These are phyloP conservation scores for Eulemur mongoz DNA, from an alignment of 2,797 vertebrate genomes.

Conservation along the genomic window DNA sequence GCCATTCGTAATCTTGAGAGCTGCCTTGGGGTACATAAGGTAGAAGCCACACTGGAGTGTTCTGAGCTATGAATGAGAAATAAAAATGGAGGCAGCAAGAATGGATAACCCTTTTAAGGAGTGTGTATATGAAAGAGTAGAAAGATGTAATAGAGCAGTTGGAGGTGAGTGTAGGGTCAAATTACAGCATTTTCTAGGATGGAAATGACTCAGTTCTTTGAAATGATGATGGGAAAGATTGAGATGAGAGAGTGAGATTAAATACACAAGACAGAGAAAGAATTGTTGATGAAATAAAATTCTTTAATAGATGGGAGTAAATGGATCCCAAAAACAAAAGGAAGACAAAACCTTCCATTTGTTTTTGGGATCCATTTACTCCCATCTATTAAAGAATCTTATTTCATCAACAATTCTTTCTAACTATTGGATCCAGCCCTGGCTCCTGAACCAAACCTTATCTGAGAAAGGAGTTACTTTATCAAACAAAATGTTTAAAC, in stretches of 20 bases:
- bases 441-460: not conserved
- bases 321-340: not conserved
- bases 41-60: not conserved
- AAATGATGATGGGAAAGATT: not conserved
- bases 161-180: not conserved
- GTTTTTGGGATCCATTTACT: no score
- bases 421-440: not conserved
- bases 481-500: not conserved
- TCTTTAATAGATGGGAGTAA: not conserved
- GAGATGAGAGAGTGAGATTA: not conserved
- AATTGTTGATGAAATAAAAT: not conserved
- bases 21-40: not conserved
- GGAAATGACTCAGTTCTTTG: not conserved
- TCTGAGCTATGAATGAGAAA: not conserved
- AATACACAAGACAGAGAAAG: not conserved
- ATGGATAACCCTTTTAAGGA: not conserved
- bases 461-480: not conserved
- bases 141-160: not conserved
- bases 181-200: not conserved
- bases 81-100: not conserved
- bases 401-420: no score
- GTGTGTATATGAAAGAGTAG: not conserved
- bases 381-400: no score
- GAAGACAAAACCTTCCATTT: not conserved
- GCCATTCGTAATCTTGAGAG: not conserved